Base-by-base conservation (phyloP, 2,113 vertebrate species). In the Xiphophorus couchianus region DNA sequence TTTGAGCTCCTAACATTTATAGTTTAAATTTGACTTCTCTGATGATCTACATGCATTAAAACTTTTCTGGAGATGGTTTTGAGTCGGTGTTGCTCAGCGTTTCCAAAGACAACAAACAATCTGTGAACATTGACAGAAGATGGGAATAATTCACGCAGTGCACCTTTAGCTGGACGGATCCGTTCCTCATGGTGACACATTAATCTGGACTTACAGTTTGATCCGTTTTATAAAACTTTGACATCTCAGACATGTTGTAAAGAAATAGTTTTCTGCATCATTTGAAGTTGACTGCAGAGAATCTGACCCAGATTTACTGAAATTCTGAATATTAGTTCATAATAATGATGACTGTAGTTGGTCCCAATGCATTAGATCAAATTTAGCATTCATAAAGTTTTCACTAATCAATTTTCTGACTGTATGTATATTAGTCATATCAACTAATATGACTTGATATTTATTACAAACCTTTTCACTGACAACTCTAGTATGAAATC, bases 71-170 rank as follows among this genome's bases (percentile, higher is more conserved):
- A 48, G 22, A 22, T 33, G 29, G 22, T 39, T 66, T 27, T 62
- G 63, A 17, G 79, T 48, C 2, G 35, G 10, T 37, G 35, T 37
- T 37, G 35, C 7, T 19, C 51, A 66, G 28, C 14, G 27, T 42
- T 28, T 30, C 9, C 35, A 62, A 7, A 29, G 6, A 10, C 48
- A 67, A 33, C 29, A 33, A 1, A 68, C 29, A 33, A 58, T 7
- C 5, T 9, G 29, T 27, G 77, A 77, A 78, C 62, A 83, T 80
- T 84, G 82, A 82, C 71, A 11, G 39, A n/a, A 61, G 29, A 27
- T 2, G n/a, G 39, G 39, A 76, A n/a, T 33, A 62, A 66, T 37
- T 6, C n/a, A 67, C 1, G 10, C 64, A 19, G 19, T 14, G 11
- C 39, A 15, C 39, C 39, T 42, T 42, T 13, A 42, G 61, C 8